Base-by-base conservation (phyloP, 2,888 invertebrate genomes). In the Melieria picta region DNA sequence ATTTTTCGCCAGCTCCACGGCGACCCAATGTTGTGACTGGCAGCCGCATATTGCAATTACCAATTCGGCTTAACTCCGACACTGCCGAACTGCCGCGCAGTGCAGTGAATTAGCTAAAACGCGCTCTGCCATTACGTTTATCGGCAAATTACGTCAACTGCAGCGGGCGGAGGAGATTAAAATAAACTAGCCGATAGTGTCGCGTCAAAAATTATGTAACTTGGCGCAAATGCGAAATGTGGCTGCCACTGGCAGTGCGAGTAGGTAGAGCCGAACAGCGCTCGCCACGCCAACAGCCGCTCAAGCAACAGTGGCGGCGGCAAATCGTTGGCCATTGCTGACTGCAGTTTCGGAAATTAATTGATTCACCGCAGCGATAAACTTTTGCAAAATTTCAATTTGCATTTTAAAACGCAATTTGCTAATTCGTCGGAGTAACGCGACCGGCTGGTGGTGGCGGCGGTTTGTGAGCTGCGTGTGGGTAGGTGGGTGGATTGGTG, bases 321-420 rank as follows among this genome's bases (percentile, higher is more conserved):
- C 9, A 16, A 16, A 30, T 58, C 58, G 47, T 30, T 63, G 48
- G 48, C 57, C 50, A 63, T 58, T 58, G 57, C 57, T n/a, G 61
- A 42, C 43, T 7, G 45, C 30, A 60, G 45, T 56, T 56, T 62
- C 66, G 66, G 57, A 60, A 72, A 71, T 71, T 71, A 71, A 72
- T 72, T 72, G 71, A 72, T 72, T 55, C 67, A 64, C 48, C 63
- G 52, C 50, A 52, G 46, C 63, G 66, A 72, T 72, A 72, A 72
- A 67, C 58, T 67, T 72, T 63, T 57, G 62, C 69, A 69, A 69
- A 72, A 72, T 67, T 72, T 67, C 67, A 71, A 71, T 71, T 71
- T 71, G 71, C 71, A 71, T 65, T 71, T 71, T 71, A 61, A 70
- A 71, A 71, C 48, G 71, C 64, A 72, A 71, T 71, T 55, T 52